Evolutionary conservation across 2,797 vertebrate genomes (phyloP), one percentile per base, ranked within the genome.

Genomic region (Dendrocincla fuliginosa): DNA sequence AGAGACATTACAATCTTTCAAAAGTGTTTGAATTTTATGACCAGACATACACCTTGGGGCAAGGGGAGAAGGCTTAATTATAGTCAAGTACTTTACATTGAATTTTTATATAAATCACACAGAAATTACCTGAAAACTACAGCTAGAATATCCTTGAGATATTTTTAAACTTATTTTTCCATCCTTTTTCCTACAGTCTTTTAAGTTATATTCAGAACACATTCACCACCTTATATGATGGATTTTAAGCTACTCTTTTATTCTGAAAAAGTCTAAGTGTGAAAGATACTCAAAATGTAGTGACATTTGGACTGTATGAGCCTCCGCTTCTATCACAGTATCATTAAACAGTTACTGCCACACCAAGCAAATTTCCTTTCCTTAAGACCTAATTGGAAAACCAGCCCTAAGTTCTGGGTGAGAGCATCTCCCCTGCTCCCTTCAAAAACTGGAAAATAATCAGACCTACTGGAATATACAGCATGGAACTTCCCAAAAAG

Each of bases 11-110:
- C 15, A 56, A 44, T 64, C 22, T 85, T 89, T 79, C 56, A 70
- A 5, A 95, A 94, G 64, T 10, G 10, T 57, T 91, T 84, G 61
- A 85, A 80, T 59, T 91, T 84, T 13, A 74, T 28, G 16, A 64
- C 37, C 28, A 70, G 23, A 30, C 57, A 68, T 16, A 84, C 35
- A 71, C 9, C 17, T 42, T 16, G 11, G 6, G 14, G 13, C 3
- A 1, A 15, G 46, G 44, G 12, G 46, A 35, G 63, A 32, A 27
- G 5, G 11, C 25, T 42, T 39, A 65, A 76, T 39, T 77, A 57
- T 6, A 41, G 14, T 74, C 11, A 44, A 60, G 16, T 39, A 50
- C 49, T 75, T 46, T 42, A 46, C n/a, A 30, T 5, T 13, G 13
- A 81, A 68, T 68, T 81, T 46, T 13, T 60, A 30, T 2, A 57